A percentile compares a stretch with the other conserved stretches of the same genome.
phyloP scores from a whole-genome alignment of 2,888 invertebrate species.

The Ennomos fuscantarius region DNA sequence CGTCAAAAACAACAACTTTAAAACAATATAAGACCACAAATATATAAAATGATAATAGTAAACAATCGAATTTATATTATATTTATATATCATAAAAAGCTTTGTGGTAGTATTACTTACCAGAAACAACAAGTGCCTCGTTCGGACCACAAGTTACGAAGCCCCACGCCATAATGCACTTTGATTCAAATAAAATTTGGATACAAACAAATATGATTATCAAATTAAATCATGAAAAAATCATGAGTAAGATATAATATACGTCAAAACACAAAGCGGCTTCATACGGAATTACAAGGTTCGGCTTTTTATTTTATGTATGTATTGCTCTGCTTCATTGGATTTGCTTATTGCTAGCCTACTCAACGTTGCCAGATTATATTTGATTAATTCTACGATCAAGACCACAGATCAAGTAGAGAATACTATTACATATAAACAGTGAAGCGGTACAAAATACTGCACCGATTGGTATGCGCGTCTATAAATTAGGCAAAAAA shows the following conservation, averaged over 20 bases:
- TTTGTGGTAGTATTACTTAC: conserved; percentile 76
- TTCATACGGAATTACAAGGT: conserved; percentile 16
- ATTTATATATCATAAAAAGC: conserved; percentile 13
- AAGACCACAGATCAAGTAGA: too few species aligned
- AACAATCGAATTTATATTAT: conserved; percentile 12
- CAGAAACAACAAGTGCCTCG: conserved; percentile 97
- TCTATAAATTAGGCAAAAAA: too few species aligned
- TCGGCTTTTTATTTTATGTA: too few species aligned
- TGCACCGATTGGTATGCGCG: too few species aligned
- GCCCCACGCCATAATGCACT: conserved; percentile 89
- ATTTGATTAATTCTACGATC: too few species aligned
- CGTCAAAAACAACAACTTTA: not conserved
- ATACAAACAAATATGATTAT: conserved; percentile 52
- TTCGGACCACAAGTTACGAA: conserved; percentile 98
- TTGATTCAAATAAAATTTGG: conserved; percentile 43
- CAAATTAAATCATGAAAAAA: conserved; percentile 50
- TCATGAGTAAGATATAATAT: conserved; percentile 49
- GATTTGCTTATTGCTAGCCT: too few species aligned
- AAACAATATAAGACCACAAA: not conserved
- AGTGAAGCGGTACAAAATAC: too few species aligned
- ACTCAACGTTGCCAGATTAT: too few species aligned
- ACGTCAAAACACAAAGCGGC: conserved; percentile 65
- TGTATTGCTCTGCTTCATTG: too few species aligned
- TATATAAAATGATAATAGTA: conserved; percentile 1
- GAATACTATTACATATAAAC: too few species aligned